Conservation (phyloP, 1,140 invertebrate species). For the Pantala flavescens region DNA sequence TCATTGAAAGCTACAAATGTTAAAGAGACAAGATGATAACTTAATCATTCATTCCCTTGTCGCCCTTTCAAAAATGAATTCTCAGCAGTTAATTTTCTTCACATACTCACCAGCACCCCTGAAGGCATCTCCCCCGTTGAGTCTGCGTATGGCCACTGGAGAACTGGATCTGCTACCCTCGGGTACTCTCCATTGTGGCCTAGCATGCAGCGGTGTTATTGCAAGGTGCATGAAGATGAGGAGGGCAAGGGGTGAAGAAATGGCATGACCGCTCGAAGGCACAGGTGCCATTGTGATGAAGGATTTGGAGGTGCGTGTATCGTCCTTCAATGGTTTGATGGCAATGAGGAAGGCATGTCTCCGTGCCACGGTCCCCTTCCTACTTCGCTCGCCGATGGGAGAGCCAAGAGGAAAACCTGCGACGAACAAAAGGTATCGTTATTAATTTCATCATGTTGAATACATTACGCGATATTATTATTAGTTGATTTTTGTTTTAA, state of each 20-base stretch:
- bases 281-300: background rate
- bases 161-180: background rate
- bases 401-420: no score
- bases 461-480: no score
- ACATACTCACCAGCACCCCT: background rate
- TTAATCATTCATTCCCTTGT: no score
- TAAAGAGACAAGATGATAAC: no score
- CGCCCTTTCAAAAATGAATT: no score
- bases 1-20: no score
- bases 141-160: background rate
- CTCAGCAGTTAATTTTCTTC: background rate
- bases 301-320: background rate
- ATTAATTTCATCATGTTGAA: no score
- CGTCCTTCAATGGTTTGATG: background rate
- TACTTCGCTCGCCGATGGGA: no score
- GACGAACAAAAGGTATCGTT: no score
- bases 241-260: background rate
- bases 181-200: background rate
- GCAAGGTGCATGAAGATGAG: background rate
- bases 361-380: background rate
- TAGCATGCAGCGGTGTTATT: background rate
- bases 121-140: background rate
- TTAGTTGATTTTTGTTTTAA: no score
- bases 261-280: background rate
- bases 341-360: background rate